phyloP scores from a whole-genome alignment of 1,140 invertebrate species.

The Zophobas morio region DNA sequence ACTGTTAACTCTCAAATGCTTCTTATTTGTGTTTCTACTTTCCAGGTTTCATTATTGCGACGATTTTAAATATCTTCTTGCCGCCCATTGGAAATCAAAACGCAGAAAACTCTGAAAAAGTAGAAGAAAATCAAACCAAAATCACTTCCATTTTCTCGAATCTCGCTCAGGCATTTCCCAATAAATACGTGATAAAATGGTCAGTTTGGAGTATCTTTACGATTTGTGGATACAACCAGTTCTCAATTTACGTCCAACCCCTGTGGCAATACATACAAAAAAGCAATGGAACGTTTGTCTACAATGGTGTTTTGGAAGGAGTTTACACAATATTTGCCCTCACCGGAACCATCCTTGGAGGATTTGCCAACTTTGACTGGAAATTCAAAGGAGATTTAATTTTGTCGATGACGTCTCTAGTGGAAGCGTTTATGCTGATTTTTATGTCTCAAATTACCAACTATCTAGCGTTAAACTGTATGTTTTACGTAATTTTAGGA shows the following conservation, averaged over 20 bases:
- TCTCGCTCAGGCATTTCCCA: conserved; percentile 1
- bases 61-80: conserved; percentile 6
- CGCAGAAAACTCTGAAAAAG: background rate
- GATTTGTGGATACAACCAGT: conserved; percentile 23
- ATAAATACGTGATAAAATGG: conserved; percentile 42
- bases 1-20: too few species aligned
- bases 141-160: conserved; percentile 2
- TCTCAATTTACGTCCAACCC: conserved; percentile 11
- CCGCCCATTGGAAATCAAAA: background rate
- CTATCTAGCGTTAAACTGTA: background rate
- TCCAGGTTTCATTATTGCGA: conserved; percentile 12
- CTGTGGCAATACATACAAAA: conserved; percentile 9
- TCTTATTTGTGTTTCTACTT: background rate
- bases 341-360: background rate
- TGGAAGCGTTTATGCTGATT: conserved; percentile 25
- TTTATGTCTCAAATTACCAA: conserved; percentile 15
- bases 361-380: conserved; percentile 17
- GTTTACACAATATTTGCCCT: conserved; percentile 21
- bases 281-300: background rate
- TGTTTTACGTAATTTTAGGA: conserved; percentile 34
- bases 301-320: conserved; percentile 13
- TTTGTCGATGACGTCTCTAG: conserved; percentile 10
- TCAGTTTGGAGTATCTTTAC: conserved; percentile 23
- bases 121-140: background rate
- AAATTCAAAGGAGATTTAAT: conserved; percentile 30